A percentile compares a stretch with the other conserved stretches of the same genome.
phyloP scores from a whole-genome alignment of 2,888 invertebrate species.

The Iphiclides podalirius region DNA sequence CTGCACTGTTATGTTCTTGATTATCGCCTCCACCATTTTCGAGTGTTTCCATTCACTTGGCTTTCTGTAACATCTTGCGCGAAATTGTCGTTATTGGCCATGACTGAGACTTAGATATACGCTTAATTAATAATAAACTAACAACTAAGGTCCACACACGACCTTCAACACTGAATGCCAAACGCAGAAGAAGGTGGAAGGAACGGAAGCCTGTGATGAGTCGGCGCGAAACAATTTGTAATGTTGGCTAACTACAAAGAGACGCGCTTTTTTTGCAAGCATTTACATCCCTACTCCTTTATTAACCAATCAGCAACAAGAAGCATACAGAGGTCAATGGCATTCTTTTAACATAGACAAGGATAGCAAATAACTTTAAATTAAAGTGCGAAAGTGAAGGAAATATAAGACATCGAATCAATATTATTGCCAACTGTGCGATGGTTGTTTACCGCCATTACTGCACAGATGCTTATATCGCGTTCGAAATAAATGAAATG shows the following conservation, averaged over 20 bases:
- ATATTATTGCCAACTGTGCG: conserved; percentile 45
- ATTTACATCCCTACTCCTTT: conserved; percentile 38
- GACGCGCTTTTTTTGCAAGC: conserved; percentile 37
- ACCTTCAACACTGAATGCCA: conserved; percentile 76
- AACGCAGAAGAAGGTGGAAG: conserved; percentile 79
- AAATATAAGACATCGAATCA: conserved; percentile 42
- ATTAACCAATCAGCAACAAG: conserved; percentile 50
- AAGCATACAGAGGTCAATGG: conserved; percentile 59
- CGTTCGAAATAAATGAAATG: conserved; percentile 30
- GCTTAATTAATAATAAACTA: conserved; percentile 79
- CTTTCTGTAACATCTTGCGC: conserved; percentile 88
- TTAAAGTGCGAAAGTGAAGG: conserved; percentile 40
- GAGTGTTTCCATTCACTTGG: conserved; percentile 81
- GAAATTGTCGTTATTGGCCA: conserved; percentile 90
- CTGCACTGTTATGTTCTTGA: conserved; percentile 86
- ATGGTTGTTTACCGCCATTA: conserved; percentile 12
- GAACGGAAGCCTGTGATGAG: conserved; percentile 50
- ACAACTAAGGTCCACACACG: conserved; percentile 69
- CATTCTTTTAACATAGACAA: conserved; percentile 44
- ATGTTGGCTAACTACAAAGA: conserved; percentile 34
- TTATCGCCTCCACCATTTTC: conserved; percentile 85
- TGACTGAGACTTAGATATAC: conserved; percentile 72
- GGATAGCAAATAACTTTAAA: conserved; percentile 29
- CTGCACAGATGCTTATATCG: conserved; percentile 13
- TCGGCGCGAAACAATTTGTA: conserved; percentile 36